phyloP scores from a whole-genome alignment of 2,888 invertebrate species.

The Sabatieria punctata region DNA sequence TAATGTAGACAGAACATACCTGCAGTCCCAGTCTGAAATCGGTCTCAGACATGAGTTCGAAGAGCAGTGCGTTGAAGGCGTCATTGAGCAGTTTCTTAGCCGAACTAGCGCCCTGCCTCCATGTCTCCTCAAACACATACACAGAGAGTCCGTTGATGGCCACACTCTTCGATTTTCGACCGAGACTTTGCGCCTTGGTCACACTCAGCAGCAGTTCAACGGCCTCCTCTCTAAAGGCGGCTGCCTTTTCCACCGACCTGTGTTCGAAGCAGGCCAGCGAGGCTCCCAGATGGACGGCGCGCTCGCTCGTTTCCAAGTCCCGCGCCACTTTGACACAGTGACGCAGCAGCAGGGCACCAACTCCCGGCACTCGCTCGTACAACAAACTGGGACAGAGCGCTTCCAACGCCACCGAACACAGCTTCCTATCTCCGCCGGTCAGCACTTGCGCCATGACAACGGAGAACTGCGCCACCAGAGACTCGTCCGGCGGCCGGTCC shows the following conservation, averaged over 20 bases:
- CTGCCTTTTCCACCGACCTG: not conserved
- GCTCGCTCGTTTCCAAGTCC: not conserved
- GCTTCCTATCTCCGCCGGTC: not conserved
- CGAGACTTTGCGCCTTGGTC: not conserved
- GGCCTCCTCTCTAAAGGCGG: not conserved
- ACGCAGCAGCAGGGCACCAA: not conserved
- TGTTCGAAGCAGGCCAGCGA: not conserved
- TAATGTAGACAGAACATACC: too few relatives aligned
- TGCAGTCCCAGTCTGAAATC: not conserved
- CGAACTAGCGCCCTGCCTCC: not conserved
- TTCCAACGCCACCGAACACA: not conserved
- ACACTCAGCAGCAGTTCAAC: not conserved
- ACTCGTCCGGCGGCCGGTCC: not conserved
- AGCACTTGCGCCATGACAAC: too few relatives aligned
- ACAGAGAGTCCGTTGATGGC: not conserved
- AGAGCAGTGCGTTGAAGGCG: not conserved
- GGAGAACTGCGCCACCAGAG: too few relatives aligned
- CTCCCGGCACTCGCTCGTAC: not conserved
- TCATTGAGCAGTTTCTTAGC: not conserved
- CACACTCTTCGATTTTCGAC: too few relatives aligned
- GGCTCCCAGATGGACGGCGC: not conserved
- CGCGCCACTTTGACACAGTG: not conserved
- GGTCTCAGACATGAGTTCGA: not conserved
- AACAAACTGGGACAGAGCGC: not conserved
- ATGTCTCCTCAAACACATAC: not conserved